A percentile compares a stretch with the other conserved stretches of the same genome.
Evolutionary conservation across 2,888 invertebrate species (phyloP).

Genomic region (Chymomyza procnemis): DNA sequence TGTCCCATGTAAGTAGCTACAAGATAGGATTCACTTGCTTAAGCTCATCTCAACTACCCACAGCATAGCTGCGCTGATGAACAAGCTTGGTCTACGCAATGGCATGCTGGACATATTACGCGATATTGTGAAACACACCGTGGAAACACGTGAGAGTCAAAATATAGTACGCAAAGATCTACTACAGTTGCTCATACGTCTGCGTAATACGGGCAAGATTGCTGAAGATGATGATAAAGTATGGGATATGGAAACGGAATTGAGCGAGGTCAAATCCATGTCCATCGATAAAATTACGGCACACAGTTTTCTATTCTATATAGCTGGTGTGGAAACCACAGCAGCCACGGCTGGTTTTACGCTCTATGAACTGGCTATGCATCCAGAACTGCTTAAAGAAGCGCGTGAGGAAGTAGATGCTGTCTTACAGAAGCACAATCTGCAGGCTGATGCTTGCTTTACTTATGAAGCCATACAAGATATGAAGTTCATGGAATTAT

Average conservation of each 20-base stretch:
- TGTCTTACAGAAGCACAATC: conserved; percentile 69
- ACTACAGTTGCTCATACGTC: conserved; percentile 79
- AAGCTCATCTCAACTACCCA: neutral
- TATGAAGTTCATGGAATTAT: conserved; percentile 78
- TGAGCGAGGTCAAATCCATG: conserved; percentile 66
- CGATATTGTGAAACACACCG: conserved; percentile 76
- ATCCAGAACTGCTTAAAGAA: conserved; percentile 76
- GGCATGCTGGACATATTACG: conserved; percentile 68
- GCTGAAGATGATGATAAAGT: conserved; percentile 67
- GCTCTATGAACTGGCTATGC: conserved; percentile 77
- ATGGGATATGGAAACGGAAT: conserved; percentile 67
- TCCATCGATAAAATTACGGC: conserved; percentile 75
- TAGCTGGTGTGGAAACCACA: conserved; percentile 79
- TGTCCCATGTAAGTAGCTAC: conserved; percentile 66
- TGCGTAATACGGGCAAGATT: conserved; percentile 77
- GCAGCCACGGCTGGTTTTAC: conserved; percentile 77
- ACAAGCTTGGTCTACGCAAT: conserved; percentile 47
- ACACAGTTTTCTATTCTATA: conserved; percentile 78
- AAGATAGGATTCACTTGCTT: neutral
- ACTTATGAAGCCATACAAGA: conserved; percentile 78
- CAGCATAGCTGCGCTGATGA: conserved; percentile 60
- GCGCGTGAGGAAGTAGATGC: conserved; percentile 75
- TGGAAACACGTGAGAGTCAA: conserved; percentile 77
- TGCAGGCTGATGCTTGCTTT: conserved; percentile 59
- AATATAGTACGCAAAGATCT: conserved; percentile 78